A percentile compares a stretch with the other conserved stretches of the same genome.
Evolutionary conservation across 1,140 invertebrate species (phyloP).

Genomic region (Drosophila nikananu): DNA sequence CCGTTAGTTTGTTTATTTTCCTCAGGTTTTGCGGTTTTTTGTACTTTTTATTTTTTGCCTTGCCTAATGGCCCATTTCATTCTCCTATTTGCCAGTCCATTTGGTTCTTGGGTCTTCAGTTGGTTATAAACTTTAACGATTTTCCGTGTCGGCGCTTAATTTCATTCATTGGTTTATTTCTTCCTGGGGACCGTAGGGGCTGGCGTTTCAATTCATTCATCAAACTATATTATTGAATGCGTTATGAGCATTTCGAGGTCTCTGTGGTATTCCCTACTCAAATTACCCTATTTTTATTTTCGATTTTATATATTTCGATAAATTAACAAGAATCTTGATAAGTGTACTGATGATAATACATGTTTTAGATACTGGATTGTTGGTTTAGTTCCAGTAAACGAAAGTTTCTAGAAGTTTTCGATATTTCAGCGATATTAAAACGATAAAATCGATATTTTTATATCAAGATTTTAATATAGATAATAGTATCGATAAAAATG

Average conservation of each 20-base stretch:
- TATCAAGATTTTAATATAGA: not conserved
- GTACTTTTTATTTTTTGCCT: not conserved
- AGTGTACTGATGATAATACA: not conserved
- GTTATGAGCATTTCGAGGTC: not conserved
- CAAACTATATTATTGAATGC: not conserved
- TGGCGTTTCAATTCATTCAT: conserved; percentile 15
- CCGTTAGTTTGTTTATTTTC: conserved; percentile 20
- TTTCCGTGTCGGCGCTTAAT: conserved; percentile 3
- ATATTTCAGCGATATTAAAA: not conserved
- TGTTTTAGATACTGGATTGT: not conserved
- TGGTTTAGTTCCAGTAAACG: not conserved
- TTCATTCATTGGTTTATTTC: conserved; percentile 18
- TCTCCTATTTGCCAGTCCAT: conserved; percentile 17
- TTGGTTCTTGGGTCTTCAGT: not conserved
- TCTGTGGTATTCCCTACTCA: not conserved
- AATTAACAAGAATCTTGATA: too few species aligned
- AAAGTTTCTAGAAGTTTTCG: not conserved
- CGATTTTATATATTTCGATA: not conserved
- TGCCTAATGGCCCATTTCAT: conserved; percentile 22
- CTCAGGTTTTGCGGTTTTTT: not conserved
- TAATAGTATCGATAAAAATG: too few species aligned
- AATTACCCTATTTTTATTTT: not conserved
- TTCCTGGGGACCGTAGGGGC: conserved; percentile 10
- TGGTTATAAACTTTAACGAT: conserved; percentile 8
- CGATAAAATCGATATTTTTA: not conserved